phyloP scores from a whole-genome alignment of 2,888 invertebrate genomes.

The Mythimna vitellina region DNA sequence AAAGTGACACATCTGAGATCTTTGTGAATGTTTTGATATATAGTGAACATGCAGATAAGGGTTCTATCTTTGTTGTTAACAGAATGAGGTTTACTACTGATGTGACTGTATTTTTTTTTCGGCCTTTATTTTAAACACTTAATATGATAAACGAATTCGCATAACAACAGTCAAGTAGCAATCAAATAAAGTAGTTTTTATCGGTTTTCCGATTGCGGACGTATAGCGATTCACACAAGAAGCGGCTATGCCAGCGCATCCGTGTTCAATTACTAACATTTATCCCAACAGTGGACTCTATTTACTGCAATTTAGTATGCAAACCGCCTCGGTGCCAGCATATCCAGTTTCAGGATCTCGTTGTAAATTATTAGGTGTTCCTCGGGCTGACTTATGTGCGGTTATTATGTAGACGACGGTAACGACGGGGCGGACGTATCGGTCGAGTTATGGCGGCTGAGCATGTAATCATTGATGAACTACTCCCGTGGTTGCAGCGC shows the following conservation, averaged over 20 bases:
- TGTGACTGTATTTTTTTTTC: constrained; percentile 14
- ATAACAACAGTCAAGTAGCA: constrained; percentile 42
- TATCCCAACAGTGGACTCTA: constrained; percentile 37
- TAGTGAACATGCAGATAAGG: constrained; percentile 26
- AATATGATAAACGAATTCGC: constrained; percentile 21
- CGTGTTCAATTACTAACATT: constrained; percentile 30
- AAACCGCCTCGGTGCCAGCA: constrained; percentile 45
- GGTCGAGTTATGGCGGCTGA: constrained; percentile 58
- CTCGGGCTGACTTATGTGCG: constrained; percentile 67
- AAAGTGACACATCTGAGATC: constrained; percentile 42
- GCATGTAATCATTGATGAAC: constrained; percentile 73
- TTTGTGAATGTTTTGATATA: constrained; percentile 46
- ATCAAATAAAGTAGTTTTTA: constrained; percentile 40
- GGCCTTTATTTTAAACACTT: constrained; percentile 10
- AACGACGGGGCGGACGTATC: constrained; percentile 57
- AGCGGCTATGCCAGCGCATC: constrained; percentile 20
- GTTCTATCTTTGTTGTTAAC: constrained; percentile 33
- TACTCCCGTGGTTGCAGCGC: constrained; percentile 51
- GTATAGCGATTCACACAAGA: constrained; percentile 48
- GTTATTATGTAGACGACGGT: constrained; percentile 67
- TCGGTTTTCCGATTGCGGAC: constrained; percentile 41
- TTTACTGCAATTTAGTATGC: constrained; percentile 57
- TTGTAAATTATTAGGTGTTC: constrained; percentile 70
- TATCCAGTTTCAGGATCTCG: constrained; percentile 67
- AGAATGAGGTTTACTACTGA: constrained; percentile 28